A percentile compares a stretch with the other conserved stretches of the same genome.
phyloP scores from a whole-genome alignment of 2,113 vertebrate genomes.

The Anolis carolinensis region DNA sequence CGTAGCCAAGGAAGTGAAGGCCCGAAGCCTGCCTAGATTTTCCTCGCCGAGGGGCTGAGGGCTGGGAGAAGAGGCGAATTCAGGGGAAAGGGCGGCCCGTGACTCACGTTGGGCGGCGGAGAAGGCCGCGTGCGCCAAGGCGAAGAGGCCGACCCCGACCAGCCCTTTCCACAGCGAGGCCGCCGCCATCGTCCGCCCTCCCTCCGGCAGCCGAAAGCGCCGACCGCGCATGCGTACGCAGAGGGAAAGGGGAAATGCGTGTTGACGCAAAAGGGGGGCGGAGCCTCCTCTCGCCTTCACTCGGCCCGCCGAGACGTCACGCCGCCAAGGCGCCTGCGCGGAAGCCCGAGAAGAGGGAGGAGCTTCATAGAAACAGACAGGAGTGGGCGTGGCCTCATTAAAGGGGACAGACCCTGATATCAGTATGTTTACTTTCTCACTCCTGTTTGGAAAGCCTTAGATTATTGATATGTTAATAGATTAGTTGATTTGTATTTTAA shows the following conservation, averaged over 20 bases:
- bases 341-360: background rate
- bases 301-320: background rate
- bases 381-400: background rate
- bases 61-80: no score
- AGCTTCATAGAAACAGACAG: background rate
- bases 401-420: no score
- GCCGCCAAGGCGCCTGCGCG: background rate
- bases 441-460: no score
- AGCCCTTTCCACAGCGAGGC: conserved; percentile 94
- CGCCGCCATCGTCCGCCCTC: conserved; percentile 76
- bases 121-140: conserved; percentile 93
- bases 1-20: background rate
- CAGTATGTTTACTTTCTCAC: no score
- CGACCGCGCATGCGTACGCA: conserved; percentile 34
- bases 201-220: background rate
- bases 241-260: background rate
- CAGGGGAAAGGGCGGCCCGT: no score
- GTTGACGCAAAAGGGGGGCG: conserved; percentile 45
- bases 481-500: no score
- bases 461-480: no score
- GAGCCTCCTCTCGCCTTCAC: conserved; percentile 54
- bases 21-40: background rate
- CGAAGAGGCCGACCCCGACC: conserved; percentile 91
- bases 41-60: background rate
- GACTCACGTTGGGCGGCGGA: conserved; percentile 88